A percentile compares a stretch with the other conserved stretches of the same genome.
Conservation (phyloP, 64 coral and sea anemone species). For the Orbicella faveolata region DNA sequence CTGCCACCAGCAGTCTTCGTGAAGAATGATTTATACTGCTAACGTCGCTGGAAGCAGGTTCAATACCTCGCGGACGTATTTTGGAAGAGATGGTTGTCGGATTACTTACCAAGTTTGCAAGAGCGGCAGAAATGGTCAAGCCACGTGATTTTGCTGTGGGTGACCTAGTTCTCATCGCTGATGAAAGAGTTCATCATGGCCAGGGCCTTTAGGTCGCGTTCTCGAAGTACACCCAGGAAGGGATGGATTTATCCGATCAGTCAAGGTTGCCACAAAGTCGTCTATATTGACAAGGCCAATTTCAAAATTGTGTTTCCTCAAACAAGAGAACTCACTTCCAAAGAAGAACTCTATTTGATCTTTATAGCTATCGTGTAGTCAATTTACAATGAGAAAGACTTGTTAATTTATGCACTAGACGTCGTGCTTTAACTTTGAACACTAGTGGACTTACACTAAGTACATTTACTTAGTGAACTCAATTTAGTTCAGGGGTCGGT, state of each 20-base stretch:
- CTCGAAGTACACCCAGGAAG: slow-evolving; percentile 28
- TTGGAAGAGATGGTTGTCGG: slow-evolving; percentile 57
- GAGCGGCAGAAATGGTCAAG: slow-evolving; percentile 30
- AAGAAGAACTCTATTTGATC: not conserved
- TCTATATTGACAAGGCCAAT: too few species aligned
- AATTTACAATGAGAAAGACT: not conserved
- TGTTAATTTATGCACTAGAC: not conserved
- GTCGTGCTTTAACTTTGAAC: not conserved
- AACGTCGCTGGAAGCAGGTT: slow-evolving; percentile 27
- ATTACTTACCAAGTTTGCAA: slow-evolving; percentile 47
- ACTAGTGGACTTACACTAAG: not conserved
- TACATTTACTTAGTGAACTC: not conserved
- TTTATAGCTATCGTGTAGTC: too few species aligned
- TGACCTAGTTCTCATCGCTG: slow-evolving; percentile 40
- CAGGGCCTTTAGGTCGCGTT: slow-evolving; percentile 32
- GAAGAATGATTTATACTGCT: not conserved
- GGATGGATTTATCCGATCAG: slow-evolving; percentile 27
- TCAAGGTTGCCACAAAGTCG: slow-evolving; percentile 9
- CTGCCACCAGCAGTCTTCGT: not conserved
- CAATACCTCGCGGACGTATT: slow-evolving; percentile 36
- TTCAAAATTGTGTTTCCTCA: too few species aligned
- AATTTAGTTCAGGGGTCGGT: not conserved
- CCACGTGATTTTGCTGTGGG: slow-evolving; percentile 8
- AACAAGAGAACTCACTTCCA: not conserved
- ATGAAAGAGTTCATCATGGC: slow-evolving; percentile 23